These are phyloP conservation scores for Drosophila parabipectinata DNA, from an alignment of 1,140 invertebrate genomes.

Conservation along the genomic window DNA sequence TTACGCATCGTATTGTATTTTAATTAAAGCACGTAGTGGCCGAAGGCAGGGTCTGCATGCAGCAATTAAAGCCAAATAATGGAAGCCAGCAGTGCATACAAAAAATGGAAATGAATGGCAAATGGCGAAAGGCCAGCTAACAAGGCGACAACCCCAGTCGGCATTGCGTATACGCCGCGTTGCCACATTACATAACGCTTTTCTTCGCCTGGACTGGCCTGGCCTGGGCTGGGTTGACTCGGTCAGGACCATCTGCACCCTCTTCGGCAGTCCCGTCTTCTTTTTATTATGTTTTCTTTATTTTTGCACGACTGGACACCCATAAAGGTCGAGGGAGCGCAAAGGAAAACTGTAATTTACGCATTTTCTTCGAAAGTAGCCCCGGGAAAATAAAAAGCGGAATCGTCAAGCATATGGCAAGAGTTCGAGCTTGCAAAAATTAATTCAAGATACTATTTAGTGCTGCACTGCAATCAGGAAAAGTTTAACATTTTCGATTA, in stretches of 20 bases:
- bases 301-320: conserved; percentile 61
- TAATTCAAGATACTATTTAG: not conserved
- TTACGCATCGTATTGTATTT: conserved; percentile 58
- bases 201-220: conserved; percentile 39
- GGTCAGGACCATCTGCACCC: conserved; percentile 2
- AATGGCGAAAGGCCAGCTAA: conserved; percentile 54
- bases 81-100: conserved; percentile 73
- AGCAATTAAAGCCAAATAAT: conserved; percentile 82
- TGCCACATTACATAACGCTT: conserved; percentile 72
- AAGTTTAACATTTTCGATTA: not conserved
- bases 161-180: conserved; percentile 73
- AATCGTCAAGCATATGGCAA: not conserved
- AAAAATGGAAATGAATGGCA: conserved; percentile 78
- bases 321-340: conserved; percentile 43
- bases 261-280: conserved; percentile 11
- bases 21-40: conserved; percentile 74
- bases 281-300: conserved; percentile 10
- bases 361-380: conserved; percentile 48
- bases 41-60: conserved; percentile 47
- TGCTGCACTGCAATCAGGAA: too few species aligned
- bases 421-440: not conserved
- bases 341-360: conserved; percentile 43
- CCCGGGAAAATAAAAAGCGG: not conserved
- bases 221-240: not conserved
- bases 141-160: conserved; percentile 58